phyloP scores from a whole-genome alignment of 2,113 vertebrate species.

The Crotalus helleri region DNA sequence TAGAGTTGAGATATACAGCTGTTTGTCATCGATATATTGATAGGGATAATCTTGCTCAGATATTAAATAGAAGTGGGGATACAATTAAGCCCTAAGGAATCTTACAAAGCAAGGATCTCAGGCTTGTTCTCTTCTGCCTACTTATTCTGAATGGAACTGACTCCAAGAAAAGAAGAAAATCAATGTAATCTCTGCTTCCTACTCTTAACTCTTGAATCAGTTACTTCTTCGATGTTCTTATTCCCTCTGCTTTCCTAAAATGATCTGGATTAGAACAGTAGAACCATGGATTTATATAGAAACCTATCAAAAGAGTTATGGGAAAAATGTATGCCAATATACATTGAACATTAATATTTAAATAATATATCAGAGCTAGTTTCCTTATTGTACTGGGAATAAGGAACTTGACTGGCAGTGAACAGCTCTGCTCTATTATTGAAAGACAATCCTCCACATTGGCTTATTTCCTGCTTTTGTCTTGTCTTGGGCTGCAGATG shows the following conservation, averaged over 20 bases:
- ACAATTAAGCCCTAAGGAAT: not conserved
- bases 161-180: not conserved
- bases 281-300: not conserved
- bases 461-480: not conserved
- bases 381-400: not conserved
- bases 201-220: not conserved
- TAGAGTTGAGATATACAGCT: not conserved
- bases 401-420: not conserved
- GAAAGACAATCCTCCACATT: not conserved
- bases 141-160: not conserved
- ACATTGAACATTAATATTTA: not conserved
- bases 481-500: constrained; percentile 43
- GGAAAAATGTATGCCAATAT: not conserved
- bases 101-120: not conserved
- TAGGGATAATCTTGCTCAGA: not conserved
- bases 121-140: not conserved
- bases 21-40: not conserved
- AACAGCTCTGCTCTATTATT: not conserved
- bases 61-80: not conserved
- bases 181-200: not conserved
- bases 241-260: not conserved
- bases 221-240: not conserved
- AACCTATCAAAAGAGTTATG: not conserved
- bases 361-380: not conserved
- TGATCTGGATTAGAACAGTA: not conserved